Percentiles rank a stretch among this genome's conserved stretches.
Conservation (phyloP, 2,888 invertebrate species). For the Sesamia inferens region DNA sequence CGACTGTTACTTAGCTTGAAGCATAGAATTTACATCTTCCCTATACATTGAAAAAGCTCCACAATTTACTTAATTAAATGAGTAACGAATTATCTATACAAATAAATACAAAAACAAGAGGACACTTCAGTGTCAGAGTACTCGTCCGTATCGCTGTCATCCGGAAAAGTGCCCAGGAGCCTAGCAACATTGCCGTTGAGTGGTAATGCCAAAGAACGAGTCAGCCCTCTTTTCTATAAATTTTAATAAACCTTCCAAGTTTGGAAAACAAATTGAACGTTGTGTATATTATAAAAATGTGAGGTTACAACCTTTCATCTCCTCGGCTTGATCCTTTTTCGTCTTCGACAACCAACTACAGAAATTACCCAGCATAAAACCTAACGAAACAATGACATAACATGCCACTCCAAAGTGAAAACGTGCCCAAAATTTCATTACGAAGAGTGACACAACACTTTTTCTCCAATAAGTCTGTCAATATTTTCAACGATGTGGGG, state of each 20-base stretch:
- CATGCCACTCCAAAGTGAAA: conserved; percentile 42
- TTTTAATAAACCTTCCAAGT: not conserved
- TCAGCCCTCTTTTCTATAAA: not conserved
- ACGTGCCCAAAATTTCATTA: conserved; percentile 59
- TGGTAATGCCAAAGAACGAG: not conserved
- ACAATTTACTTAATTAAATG: not conserved
- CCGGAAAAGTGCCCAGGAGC: not conserved
- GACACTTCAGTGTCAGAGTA: not conserved
- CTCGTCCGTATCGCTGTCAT: not conserved
- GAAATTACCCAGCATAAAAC: conserved; percentile 5
- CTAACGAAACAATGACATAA: conserved; percentile 47
- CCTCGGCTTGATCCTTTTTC: not conserved
- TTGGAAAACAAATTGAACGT: not conserved
- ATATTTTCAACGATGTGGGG: conserved; percentile 35
- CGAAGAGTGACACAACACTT: conserved; percentile 52
- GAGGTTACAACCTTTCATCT: not conserved
- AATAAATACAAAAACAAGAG: not conserved
- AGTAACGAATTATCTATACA: not conserved
- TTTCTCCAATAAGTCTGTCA: conserved; percentile 49
- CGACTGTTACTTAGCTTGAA: no score
- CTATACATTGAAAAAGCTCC: no score
- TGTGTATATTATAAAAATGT: not conserved
- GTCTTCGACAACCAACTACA: not conserved
- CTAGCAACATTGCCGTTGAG: not conserved
- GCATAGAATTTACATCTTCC: no score